Evolutionary conservation across 1,140 invertebrate species (phyloP).

Genomic region (Brevipalpus yothersi): DNA sequence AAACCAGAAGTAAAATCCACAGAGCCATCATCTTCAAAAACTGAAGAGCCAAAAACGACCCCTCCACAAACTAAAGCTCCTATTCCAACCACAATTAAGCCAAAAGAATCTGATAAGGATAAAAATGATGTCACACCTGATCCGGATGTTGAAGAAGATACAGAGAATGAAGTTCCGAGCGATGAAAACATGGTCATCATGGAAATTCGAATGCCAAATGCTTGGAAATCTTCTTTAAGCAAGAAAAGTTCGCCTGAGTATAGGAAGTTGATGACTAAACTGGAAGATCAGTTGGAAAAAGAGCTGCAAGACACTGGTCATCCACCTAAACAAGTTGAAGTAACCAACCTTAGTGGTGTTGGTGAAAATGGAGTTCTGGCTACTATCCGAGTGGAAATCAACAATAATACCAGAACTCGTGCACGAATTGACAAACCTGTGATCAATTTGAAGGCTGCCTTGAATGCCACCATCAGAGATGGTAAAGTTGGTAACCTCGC

Average conservation of each 20-base stretch:
- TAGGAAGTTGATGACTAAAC: background rate
- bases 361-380: background rate
- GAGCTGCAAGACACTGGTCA: conserved; percentile 47
- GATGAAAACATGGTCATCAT: background rate
- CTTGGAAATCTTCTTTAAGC: background rate
- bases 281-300: conserved; percentile 26
- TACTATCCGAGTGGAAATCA: background rate
- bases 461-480: conserved; percentile 37
- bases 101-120: background rate
- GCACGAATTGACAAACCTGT: background rate
- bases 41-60: background rate
- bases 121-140: background rate
- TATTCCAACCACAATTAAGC: background rate
- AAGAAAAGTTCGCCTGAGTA: conserved; percentile 2
- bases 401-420: background rate
- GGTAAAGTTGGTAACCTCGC: conserved; percentile 46
- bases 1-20: background rate
- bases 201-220: conserved; percentile 5
- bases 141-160: background rate
- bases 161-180: background rate
- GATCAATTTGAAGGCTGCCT: conserved; percentile 2
- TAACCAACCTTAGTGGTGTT: background rate
- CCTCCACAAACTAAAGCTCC: background rate
- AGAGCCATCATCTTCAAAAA: background rate
- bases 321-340: background rate